These are phyloP conservation scores for Parambassis ranga DNA, from an alignment of 2,797 vertebrate species.

Conservation along the genomic window DNA sequence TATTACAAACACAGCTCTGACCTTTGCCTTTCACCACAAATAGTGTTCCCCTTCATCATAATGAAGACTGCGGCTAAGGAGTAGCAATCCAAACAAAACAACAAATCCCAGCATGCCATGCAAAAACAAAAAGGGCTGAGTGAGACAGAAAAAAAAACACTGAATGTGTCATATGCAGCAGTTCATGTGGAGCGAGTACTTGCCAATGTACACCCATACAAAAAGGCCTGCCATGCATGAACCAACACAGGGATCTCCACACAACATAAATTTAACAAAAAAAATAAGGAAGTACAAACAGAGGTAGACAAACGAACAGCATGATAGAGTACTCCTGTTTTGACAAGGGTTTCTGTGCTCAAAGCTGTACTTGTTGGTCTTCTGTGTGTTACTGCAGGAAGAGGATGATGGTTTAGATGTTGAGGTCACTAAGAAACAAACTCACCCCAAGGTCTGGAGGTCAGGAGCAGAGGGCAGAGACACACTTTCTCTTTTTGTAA, in stretches of 20 bases:
- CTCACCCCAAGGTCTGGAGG: conserved; percentile 27
- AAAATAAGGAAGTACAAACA: conserved; percentile 36
- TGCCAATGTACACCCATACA: conserved; percentile 8
- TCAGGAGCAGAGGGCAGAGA: conserved; percentile 46
- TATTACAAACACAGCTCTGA: conserved; percentile 60
- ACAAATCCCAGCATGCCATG: conserved; percentile 55
- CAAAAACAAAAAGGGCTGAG: conserved; percentile 48
- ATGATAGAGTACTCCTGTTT: conserved; percentile 3
- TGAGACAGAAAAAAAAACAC: conserved; percentile 9
- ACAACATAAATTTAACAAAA: conserved; percentile 23
- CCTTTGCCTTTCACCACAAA: conserved; percentile 61
- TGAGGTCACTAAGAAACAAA: conserved; percentile 40
- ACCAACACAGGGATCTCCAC: background rate
- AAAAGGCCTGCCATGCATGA: background rate
- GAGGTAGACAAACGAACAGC: conserved; percentile 20
- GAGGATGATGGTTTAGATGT: conserved; percentile 41
- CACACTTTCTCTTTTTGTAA: background rate
- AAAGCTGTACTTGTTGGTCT: background rate
- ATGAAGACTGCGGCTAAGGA: conserved; percentile 54
- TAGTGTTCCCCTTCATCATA: conserved; percentile 56
- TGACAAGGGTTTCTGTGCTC: background rate
- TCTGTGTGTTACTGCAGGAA: conserved; percentile 28
- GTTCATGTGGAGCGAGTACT: conserved; percentile 12
- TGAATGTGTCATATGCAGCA: conserved; percentile 32
- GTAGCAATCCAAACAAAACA: conserved; percentile 57